These are phyloP conservation scores for Beris morrisii DNA, from an alignment of 2,888 invertebrate species.

Conservation along the genomic window DNA sequence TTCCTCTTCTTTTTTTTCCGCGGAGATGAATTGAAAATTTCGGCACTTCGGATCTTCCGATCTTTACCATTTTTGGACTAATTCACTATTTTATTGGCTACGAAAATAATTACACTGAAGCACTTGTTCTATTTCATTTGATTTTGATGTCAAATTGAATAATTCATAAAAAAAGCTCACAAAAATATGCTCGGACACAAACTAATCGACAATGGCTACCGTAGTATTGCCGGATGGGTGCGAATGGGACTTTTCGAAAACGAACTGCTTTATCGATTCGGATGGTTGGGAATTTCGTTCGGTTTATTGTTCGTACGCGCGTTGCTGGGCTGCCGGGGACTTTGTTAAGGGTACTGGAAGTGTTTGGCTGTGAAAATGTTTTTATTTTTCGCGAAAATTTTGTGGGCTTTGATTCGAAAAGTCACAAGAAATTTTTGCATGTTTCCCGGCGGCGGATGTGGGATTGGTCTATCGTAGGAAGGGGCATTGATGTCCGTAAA, in stretches of 20 bases:
- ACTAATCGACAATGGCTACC: slow-evolving; percentile 38
- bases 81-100: slow-evolving; percentile 32
- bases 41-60: not conserved
- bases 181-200: slow-evolving; percentile 36
- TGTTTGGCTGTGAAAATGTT: too few species aligned
- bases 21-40: slow-evolving; percentile 13
- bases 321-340: too few species aligned
- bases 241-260: slow-evolving; percentile 3
- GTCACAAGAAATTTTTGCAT: too few species aligned
- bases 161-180: slow-evolving; percentile 34
- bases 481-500: too few species aligned
- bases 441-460: too few species aligned
- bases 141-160: slow-evolving; percentile 33
- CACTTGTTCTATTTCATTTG: slow-evolving; percentile 34
- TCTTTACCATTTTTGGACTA: slow-evolving; percentile 33
- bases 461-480: too few species aligned
- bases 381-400: too few species aligned
- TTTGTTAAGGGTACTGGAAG: too few species aligned
- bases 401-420: too few species aligned
- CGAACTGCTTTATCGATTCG: slow-evolving; percentile 11
- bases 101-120: slow-evolving; percentile 29
- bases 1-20: slow-evolving; percentile 1
- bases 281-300: not conserved
- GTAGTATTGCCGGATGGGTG: slow-evolving; percentile 29
- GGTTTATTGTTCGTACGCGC: not conserved